These are phyloP conservation scores for Eledone cirrhosa DNA, from an alignment of 2,888 invertebrate genomes.

Conservation along the genomic window DNA sequence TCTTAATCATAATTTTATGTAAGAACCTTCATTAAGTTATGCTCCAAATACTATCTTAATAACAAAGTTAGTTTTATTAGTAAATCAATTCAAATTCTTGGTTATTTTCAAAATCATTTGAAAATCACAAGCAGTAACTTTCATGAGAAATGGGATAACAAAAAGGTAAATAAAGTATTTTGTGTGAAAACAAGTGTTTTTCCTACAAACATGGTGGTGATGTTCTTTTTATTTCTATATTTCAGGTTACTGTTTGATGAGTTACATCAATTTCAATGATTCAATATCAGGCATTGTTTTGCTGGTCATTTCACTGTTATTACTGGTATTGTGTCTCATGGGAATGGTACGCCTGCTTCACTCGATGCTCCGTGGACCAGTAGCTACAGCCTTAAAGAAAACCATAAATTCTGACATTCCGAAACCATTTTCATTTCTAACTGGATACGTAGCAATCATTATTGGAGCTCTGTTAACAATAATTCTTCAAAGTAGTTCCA, in stretches of 20 bases:
- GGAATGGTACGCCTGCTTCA: slow-evolving; percentile 60
- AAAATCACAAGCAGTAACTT: too few species aligned
- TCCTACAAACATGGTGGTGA: too few species aligned
- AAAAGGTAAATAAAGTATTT: too few species aligned
- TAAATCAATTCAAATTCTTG: too few species aligned
- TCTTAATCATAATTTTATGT: too few species aligned
- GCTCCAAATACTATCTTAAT: too few species aligned
- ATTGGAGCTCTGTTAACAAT: slow-evolving; percentile 71
- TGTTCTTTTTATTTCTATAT: slow-evolving; percentile 1
- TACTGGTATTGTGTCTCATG: slow-evolving; percentile 53
- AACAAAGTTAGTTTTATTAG: too few species aligned
- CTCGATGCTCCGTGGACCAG: slow-evolving; percentile 43
- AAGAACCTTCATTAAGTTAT: too few species aligned
- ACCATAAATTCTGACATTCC: slow-evolving; percentile 65
- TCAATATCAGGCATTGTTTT: slow-evolving; percentile 49
- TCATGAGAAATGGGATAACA: too few species aligned
- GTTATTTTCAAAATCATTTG: too few species aligned
- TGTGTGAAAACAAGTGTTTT: too few species aligned
- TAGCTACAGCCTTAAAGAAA: slow-evolving; percentile 44
- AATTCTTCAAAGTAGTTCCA: slow-evolving; percentile 71
- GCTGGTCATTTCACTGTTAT: slow-evolving; percentile 48
- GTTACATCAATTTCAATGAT: slow-evolving; percentile 47
- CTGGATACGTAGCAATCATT: slow-evolving; percentile 70
- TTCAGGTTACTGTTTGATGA: slow-evolving; percentile 47
- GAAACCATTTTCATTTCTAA: slow-evolving; percentile 63